Evolutionary conservation across 2,113 vertebrate species (phyloP).

Genomic region (Eulemur macaco): DNA sequence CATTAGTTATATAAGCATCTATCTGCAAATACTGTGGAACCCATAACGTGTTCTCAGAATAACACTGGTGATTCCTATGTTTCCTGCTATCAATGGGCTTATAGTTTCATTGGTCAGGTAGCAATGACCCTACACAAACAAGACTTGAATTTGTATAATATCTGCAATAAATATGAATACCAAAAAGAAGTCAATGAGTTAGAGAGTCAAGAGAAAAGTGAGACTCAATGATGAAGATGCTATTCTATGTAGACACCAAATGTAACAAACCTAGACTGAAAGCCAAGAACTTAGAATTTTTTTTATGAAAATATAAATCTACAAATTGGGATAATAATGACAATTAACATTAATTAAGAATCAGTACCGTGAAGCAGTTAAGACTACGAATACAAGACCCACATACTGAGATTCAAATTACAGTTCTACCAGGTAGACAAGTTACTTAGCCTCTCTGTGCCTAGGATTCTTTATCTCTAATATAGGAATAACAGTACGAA

Average conservation of each 20-base stretch:
- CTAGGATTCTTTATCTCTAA: not conserved
- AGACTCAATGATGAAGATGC: not conserved
- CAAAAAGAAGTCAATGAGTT: not conserved
- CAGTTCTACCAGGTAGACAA: not conserved
- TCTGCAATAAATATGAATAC: not conserved
- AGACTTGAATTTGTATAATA: not conserved
- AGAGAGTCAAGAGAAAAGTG: not conserved
- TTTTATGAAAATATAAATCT: not conserved
- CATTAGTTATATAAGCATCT: constrained; percentile 49
- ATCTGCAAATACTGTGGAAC: not conserved
- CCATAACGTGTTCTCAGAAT: not conserved
- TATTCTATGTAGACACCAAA: not conserved
- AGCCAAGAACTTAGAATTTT: not conserved
- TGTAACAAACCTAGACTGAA: not conserved
- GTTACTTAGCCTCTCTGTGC: not conserved
- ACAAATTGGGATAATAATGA: not conserved
- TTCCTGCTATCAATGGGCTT: not conserved
- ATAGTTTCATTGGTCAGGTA: not conserved
- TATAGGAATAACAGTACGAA: not conserved
- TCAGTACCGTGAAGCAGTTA: not conserved
- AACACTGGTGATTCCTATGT: not conserved
- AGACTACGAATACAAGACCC: not conserved
- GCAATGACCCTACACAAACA: not conserved
- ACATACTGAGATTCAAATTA: not conserved
- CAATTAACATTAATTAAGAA: not conserved